phyloP scores from a whole-genome alignment of 2,113 vertebrate species.

The Sciurus niger region DNA sequence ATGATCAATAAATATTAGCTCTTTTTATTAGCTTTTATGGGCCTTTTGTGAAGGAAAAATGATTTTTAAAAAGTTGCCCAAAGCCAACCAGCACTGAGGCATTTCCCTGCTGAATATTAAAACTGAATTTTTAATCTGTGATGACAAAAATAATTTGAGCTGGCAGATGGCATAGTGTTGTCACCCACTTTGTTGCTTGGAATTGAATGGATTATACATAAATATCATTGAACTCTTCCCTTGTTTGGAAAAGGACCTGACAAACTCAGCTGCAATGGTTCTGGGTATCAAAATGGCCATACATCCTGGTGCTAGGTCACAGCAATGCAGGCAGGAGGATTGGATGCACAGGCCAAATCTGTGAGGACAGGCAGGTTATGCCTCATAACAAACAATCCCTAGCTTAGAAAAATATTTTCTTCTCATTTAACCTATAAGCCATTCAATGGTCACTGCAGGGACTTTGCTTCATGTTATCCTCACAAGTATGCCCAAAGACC shows the following conservation, averaged over 20 bases:
- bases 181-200: constrained; percentile 73
- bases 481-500: background rate
- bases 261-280: background rate
- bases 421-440: background rate
- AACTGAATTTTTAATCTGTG: constrained; percentile 78
- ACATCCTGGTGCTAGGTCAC: rapidly evolving
- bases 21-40: constrained; percentile 58
- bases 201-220: constrained; percentile 58
- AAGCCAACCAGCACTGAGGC: constrained; percentile 64
- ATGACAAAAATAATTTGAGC: constrained; percentile 83
- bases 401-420: background rate
- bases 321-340: background rate
- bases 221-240: constrained; percentile 37
- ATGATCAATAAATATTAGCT: constrained; percentile 50
- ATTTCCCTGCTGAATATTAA: constrained; percentile 79
- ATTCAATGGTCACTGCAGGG: rapidly evolving
- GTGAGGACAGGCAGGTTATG: background rate
- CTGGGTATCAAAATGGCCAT: background rate
- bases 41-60: constrained; percentile 56
- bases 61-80: constrained; percentile 67
- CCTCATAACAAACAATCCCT: background rate
- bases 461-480: background rate
- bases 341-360: background rate
- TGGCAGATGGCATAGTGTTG: constrained; percentile 78
- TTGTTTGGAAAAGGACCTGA: constrained; percentile 31